Evolutionary conservation across 1,140 invertebrate species (phyloP), one percentile per base, ranked within the genome.

Genomic region (Megalonaias nervosa): DNA sequence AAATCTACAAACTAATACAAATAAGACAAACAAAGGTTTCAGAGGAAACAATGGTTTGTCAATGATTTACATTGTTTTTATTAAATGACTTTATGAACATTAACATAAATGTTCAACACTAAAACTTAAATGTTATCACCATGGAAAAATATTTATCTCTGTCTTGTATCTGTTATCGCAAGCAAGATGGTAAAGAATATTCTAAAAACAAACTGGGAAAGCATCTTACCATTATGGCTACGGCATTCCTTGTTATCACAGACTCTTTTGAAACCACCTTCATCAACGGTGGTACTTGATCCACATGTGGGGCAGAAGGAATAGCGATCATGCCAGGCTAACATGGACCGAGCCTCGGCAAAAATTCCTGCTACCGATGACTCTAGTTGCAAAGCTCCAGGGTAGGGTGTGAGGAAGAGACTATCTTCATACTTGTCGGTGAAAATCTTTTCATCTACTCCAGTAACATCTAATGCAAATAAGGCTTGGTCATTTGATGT

Each of bases 231-330:
- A 80, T 88, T 87, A 48, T 84, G 82, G 75, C 86, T 86, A 26
- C 77, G 71, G 76, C 90, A 89, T 58, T 88, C 75, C 67, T 82
- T 74, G 74, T 91, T 87, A 58, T 81, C 74, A 84, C 90, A 92
- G 16, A 78, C 77, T 77, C 88, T 85, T 82, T 90, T 88, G 68
- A 88, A 89, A 13, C 90, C 91, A 19, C 89, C 87, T 55, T 91
- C 86, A 56, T 88, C 87, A 23, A 89, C 55, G 12, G 59, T 77
- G 14, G 89, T 87, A 15, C 79, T 60, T 71, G 81, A 85, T 0
- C 92, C 91, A 88, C 92, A 92, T 6, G 87, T 89, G 12, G 90
- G 85, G 83, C 92, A 93, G 82, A 91, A 92, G 62, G 89, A 86
- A 69, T 90, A 90, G 2, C 81, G 82, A 57, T 90, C 85, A 69